Evolutionary conservation across 1,140 invertebrate genomes (phyloP), one percentile per base, ranked within the genome.

Genomic region (Diabrotica undecimpunctata): DNA sequence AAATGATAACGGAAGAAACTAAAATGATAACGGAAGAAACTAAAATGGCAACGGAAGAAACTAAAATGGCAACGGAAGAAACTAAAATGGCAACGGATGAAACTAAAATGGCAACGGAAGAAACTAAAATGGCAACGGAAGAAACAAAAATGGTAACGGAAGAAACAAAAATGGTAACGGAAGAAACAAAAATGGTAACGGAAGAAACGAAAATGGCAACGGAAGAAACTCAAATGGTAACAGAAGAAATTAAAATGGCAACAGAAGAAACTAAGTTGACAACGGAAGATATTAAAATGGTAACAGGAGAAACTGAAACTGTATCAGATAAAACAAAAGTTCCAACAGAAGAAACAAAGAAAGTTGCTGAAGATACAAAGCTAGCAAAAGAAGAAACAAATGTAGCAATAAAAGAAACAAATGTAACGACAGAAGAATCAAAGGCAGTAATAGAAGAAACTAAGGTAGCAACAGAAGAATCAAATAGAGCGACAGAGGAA

Each of bases 401-500:
- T 7, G 7, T 14, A 56, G 51, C n/a, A 63, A 52, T 37, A 53
- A 63, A 13, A 62, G 65, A 35, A 66, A 58, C 50, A 39, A 39
- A 41, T 39, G 66, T 37, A 61, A n/a, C 63, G 54, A 62, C 25
- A 55, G 61, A 46, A 65, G 41, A 11, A 60, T 6, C 38, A 61
- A 65, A 50, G 51, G 53, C 35, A 54, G 64, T n/a, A 13, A 35
- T 25, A n/a, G 57, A 61, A 52, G 41, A 25, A 54, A 53, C 41
- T 39, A 25, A 58, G 13, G 41, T 37, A 41, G 52, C 53, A 61
- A 51, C 9, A 25, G 55, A 39, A 54, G 52, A 37, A 38, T 14
- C 25, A 66, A 55, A 61, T n/a, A n/a, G n/a, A 14, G 10, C 10
- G 13, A 72, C 68, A 51, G 70, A 66, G 1, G 71, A 67, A 62